Evolutionary conservation across 1,140 invertebrate species (phyloP), one percentile per base, ranked within the genome.

Genomic region (Drosophila erecta): DNA sequence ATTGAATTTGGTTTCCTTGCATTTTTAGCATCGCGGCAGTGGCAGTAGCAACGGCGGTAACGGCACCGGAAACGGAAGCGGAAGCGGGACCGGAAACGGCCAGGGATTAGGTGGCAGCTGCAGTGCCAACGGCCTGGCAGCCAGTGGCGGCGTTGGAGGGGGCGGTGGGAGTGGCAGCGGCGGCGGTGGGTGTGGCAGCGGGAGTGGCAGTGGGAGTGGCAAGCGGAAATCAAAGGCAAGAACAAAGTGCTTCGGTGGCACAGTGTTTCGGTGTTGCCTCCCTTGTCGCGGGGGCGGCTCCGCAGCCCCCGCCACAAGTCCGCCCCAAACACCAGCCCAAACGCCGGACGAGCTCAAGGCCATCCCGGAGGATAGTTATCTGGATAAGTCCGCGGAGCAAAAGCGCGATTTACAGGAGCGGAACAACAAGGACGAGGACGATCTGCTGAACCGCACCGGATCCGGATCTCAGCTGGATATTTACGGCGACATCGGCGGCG

Each of bases 231-330:
- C 90, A 37, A 91, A 91, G 65, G 58, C 65, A 55, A 60, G 75
- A 49, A 81, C 79, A 86, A 91, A 91, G 90, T 91, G 90, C 67
- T 92, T 92, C 73, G 79, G 90, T 92, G 93, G 94, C 89, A 94
- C 94, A 93, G 93, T 94, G 93, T 94, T 94, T 94, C 94, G 94
- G 93, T 94, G 94, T 93, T 94, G 94, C 93, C 93, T 94, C 93
- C 94, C 94, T 94, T 94, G 94, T 94, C 94, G 94, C 93, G 94
- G 94, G 93, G 94, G 93, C 90, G 90, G 90, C 93, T 94, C 93
- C 93, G 92, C 93, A 93, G 93, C 94, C 93, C 93, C 93, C 92
- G 92, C 92, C 77, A 92, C 92, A 92, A 92, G 92, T 89, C 90
- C 90, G 81, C 90, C 90, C 72, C 81, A 86, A 81, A 90, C 90